Evolutionary conservation across 2,113 vertebrate species (phyloP), one percentile per base, ranked within the genome.

Genomic region (Mugil cephalus): DNA sequence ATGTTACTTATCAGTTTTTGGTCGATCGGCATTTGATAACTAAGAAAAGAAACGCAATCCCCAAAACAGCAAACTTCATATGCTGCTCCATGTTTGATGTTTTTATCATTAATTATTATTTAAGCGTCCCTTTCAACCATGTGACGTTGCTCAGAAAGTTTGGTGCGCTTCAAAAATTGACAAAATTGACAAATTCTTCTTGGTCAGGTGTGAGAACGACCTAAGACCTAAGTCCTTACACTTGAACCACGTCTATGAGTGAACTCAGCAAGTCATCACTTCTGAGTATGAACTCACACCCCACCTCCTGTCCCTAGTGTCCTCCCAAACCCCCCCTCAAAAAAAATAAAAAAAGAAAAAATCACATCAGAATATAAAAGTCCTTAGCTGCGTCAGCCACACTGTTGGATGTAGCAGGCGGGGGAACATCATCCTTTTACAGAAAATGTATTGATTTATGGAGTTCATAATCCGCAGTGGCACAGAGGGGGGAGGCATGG

Each of bases 361-460:
- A 71, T 63, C 53, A 50, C 24, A 1, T 54, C 72, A 69, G 9
- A 70, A 74, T 74, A 58, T 72, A 30, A 63, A 60, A 71, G 51
- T 63, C 70, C 79, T 62, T 50, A 40, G 56, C 45, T 43, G 64
- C 66, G 58, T 76, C 69, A 64, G 47, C 42, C 42, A 35, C 46
- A 43, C 68, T 51, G 82, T 45, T 56, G 60, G 60, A 74, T 82
- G 52, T 66, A 60, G 66, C 68, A 54, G 72, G 48, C 47, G 36
- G 30, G 34, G 42, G 61, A 71, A 61, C 72, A 65, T 88, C 79
- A 86, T 85, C 64, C 46, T 78, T 84, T 89, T 79, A 76, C 82
- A 80, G 68, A 88, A 30, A 87, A 85, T 60, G 56, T 88, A 89
- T 92, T 94, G 91, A 93, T 90, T 93, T 91, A 92, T 94, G 87